phyloP scores from a whole-genome alignment of 2,888 invertebrate genomes.

The Lycophotia porphyrea region DNA sequence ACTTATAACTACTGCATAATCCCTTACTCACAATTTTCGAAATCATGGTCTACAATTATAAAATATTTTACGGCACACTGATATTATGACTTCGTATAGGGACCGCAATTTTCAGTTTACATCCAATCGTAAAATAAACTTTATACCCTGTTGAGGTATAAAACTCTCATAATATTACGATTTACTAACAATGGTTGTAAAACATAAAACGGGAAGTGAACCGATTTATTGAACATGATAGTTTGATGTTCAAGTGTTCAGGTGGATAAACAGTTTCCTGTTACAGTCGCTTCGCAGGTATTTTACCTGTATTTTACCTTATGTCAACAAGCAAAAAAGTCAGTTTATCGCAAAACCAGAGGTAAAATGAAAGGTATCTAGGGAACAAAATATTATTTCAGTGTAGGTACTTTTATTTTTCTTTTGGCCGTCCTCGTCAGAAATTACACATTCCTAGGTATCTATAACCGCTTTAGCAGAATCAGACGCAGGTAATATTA shows the following conservation, averaged over 20 bases:
- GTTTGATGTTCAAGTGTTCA: slow-evolving; percentile 31
- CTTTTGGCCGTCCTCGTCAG: background rate
- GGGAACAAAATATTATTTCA: background rate
- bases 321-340: background rate
- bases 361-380: background rate
- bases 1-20: background rate
- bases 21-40: slow-evolving; percentile 27
- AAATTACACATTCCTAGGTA: background rate
- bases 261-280: background rate
- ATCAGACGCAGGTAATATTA: too few relatives aligned
- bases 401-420: background rate
- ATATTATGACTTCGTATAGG: slow-evolving; percentile 35
- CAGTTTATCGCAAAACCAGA: background rate
- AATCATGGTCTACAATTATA: slow-evolving; percentile 43
- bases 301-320: background rate
- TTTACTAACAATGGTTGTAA: slow-evolving; percentile 55
- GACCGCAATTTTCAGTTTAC: slow-evolving; percentile 52
- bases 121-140: slow-evolving; percentile 62
- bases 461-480: too few relatives aligned
- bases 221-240: slow-evolving; percentile 54
- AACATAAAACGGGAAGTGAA: slow-evolving; percentile 47
- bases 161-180: slow-evolving; percentile 61
- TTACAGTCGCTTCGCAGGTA: background rate
- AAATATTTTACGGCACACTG: slow-evolving; percentile 42
- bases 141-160: slow-evolving; percentile 64